phyloP scores from a whole-genome alignment of 2,888 invertebrate species.

The Acholoe squamosa region DNA sequence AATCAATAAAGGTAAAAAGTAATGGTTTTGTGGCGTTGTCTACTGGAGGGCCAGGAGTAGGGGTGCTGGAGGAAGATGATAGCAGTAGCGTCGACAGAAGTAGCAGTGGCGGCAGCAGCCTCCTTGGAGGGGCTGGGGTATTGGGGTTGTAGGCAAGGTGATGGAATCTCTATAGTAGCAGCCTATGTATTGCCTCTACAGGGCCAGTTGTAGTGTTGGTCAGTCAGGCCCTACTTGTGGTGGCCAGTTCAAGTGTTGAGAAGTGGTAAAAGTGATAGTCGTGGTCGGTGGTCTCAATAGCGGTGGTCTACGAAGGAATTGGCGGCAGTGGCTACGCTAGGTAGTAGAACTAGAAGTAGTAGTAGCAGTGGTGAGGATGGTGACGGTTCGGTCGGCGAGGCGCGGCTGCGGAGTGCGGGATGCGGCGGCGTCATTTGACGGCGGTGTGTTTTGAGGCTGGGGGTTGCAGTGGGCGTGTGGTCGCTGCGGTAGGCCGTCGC shows the following conservation, averaged over 20 bases:
- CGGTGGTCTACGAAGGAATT: background rate
- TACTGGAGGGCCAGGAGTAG: background rate
- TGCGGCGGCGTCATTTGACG: slow-evolving; percentile 59
- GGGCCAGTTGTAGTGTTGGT: background rate
- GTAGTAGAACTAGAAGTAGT: background rate
- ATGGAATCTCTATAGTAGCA: background rate
- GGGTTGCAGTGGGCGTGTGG: slow-evolving; percentile 58
- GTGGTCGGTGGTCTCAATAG: slow-evolving; percentile 16
- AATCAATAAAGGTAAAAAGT: slow-evolving; percentile 22
- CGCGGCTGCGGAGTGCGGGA: slow-evolving; percentile 35
- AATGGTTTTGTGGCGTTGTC: background rate
- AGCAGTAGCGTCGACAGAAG: background rate
- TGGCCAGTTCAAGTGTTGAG: background rate
- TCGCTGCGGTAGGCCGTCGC: slow-evolving; percentile 61
- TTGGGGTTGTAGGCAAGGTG: background rate
- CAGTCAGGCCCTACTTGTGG: background rate
- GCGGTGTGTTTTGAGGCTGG: slow-evolving; percentile 42
- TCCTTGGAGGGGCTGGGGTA: too few species aligned
- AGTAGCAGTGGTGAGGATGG: background rate
- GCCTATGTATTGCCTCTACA: background rate
- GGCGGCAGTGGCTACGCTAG: background rate
- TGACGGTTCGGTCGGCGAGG: slow-evolving; percentile 39
- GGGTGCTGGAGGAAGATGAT: background rate
- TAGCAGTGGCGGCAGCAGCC: too few species aligned
- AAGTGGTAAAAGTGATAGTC: background rate